Evolutionary conservation across 2,888 invertebrate genomes (phyloP).

Genomic region (Carterocephalus palaemon): DNA sequence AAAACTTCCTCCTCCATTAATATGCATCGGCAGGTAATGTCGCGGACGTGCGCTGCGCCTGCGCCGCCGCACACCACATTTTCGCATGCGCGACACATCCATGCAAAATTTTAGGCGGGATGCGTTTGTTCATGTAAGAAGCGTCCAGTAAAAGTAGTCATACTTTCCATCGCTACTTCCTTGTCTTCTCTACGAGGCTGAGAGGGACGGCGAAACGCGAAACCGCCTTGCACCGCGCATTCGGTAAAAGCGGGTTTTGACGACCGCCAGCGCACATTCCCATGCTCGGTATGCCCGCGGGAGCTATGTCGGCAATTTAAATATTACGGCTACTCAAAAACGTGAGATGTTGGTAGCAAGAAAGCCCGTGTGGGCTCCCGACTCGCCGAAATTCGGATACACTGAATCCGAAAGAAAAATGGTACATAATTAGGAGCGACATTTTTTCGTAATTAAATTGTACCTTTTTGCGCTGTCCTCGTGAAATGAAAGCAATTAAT

Average conservation of each 20-base stretch:
- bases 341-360: conserved; percentile 74
- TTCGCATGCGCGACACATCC: conserved; percentile 75
- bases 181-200: conserved; percentile 60
- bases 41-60: conserved; percentile 65
- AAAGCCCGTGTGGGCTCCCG: conserved; percentile 69
- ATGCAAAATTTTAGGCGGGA: conserved; percentile 79
- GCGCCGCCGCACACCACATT: conserved; percentile 47
- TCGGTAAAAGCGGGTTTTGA: conserved; percentile 74
- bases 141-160: conserved; percentile 60
- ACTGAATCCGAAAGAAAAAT: conserved; percentile 63
- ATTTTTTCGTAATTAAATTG: conserved; percentile 75
- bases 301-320: conserved; percentile 77
- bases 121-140: conserved; percentile 68
- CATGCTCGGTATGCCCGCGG: conserved; percentile 75
- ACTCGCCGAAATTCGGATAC: conserved; percentile 62
- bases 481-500: conserved; percentile 57
- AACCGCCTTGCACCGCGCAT: conserved; percentile 63
- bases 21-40: conserved; percentile 76
- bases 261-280: conserved; percentile 72
- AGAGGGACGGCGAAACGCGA: conserved; percentile 59
- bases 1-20: conserved; percentile 77
- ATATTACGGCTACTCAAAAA: conserved; percentile 77
- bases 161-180: conserved; percentile 62
- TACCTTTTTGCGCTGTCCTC: conserved; percentile 52
- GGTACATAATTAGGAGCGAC: conserved; percentile 54